phyloP scores from a whole-genome alignment of 2,797 vertebrate genomes.

The Malacoraja senta region DNA sequence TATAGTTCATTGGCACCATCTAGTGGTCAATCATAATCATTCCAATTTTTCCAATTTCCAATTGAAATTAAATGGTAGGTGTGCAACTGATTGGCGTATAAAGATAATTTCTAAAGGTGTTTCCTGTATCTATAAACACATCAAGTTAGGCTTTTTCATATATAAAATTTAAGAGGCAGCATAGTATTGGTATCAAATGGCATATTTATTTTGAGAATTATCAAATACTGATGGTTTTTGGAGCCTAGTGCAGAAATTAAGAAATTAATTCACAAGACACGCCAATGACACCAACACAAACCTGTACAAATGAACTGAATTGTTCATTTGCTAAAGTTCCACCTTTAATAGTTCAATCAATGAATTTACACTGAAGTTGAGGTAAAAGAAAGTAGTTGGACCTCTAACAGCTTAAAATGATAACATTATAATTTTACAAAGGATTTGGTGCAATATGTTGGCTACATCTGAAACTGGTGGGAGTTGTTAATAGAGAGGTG shows the following conservation, averaged over 20 bases:
- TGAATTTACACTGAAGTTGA: neutral
- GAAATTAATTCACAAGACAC: neutral
- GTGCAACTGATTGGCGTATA: too few species aligned
- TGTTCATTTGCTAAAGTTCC: neutral
- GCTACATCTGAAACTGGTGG: neutral
- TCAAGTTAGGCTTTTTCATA: neutral
- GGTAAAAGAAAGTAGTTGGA: neutral
- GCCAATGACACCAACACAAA: neutral
- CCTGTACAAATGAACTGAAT: neutral
- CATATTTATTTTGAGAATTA: neutral
- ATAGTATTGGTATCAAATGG: neutral
- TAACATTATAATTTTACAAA: neutral
- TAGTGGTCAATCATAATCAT: constrained; percentile 53
- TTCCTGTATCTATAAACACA: neutral
- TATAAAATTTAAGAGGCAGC: neutral
- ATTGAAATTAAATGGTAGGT: neutral
- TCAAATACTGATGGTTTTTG: neutral
- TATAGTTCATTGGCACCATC: constrained; percentile 53
- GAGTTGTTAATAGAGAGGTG: neutral
- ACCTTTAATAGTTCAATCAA: neutral
- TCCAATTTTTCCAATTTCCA: neutral
- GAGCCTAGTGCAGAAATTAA: neutral
- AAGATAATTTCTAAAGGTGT: neutral
- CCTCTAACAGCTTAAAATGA: neutral
- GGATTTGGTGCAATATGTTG: neutral